Base-by-base conservation (phyloP, 2,797 vertebrate genomes). In the Sebastes goodei region DNA sequence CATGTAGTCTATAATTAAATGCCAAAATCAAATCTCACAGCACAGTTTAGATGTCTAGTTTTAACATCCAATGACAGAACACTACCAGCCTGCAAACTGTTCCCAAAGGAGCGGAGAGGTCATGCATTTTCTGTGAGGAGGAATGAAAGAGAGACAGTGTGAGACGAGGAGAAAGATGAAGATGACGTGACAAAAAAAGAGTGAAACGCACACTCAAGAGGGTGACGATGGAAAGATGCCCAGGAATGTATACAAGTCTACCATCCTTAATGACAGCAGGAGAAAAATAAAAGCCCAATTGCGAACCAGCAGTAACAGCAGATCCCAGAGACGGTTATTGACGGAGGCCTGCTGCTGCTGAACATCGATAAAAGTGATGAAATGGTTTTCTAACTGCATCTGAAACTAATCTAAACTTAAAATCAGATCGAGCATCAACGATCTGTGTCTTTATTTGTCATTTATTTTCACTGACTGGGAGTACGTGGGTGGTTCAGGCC, bases 1-100 rank as follows among this genome's bases (percentile, higher is more conserved):
- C 46, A 21, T 62, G 70, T 9, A 21, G 3, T 55, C 3, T 52
- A 42, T 2, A 73, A 4, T 65, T 35, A 14, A 71, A 56, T 57
- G 25, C 17, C 75, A 20, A 53, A 52, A 52, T 29, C 1, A 32
- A 56, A 65, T 46, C 3, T 35, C 17, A 5, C 29, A 5, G n/a
- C n/a, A 27, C 25, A 23, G 21, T 66, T 21, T 38, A 46, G 8
- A 52, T 57, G 10, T 62, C 1, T 64, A 35, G 9, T 69, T 76
- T 69, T 20, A 33, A 33, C 15, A 17, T 35, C 80, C 83, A 82
- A 66, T 56, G 9, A 80, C 87, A 90, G 74, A 90, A 82, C 77
- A 81, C 89, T 60, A 82, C 23, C 66, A 30, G 32, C 76, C 63
- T 71, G 12, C 9, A 75, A 38, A 10, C 7, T 4, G 65, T 67